Evolutionary conservation across 2,888 invertebrate species (phyloP).

Genomic region (Myopa tessellatipennis): DNA sequence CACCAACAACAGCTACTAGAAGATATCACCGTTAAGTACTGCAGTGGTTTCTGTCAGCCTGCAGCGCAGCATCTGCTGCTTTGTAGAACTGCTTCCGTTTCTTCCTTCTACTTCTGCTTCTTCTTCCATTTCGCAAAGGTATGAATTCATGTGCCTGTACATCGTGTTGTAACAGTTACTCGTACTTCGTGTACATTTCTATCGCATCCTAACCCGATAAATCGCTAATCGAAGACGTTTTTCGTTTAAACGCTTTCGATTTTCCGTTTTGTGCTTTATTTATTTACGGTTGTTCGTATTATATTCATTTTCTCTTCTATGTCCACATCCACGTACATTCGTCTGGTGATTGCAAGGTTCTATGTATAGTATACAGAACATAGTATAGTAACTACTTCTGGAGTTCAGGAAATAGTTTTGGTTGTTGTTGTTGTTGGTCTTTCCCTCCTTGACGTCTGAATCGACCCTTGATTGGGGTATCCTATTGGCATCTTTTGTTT

Average conservation of each 20-base stretch:
- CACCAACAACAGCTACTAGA: neutral
- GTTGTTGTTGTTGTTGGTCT: neutral
- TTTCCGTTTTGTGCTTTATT: neutral
- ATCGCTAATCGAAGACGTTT: conserved; percentile 38
- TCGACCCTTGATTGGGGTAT: neutral
- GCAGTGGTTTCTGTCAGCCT: neutral
- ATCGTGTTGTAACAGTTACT: neutral
- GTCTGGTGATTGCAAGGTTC: too few relatives aligned
- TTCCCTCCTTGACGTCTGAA: neutral
- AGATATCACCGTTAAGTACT: conserved; percentile 2
- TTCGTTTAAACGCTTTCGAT: conserved; percentile 21
- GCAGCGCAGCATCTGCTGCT: neutral
- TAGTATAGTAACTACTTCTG: too few relatives aligned
- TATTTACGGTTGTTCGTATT: neutral
- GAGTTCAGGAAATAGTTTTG: neutral
- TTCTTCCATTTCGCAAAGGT: neutral
- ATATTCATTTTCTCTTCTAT: neutral
- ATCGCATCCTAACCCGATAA: conserved; percentile 28
- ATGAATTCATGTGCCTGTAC: neutral
- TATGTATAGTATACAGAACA: too few relatives aligned
- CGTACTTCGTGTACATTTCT: conserved; percentile 6
- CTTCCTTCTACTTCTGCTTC: neutral
- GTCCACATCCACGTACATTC: too few relatives aligned
- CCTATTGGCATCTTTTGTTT: too few relatives aligned
- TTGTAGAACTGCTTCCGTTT: neutral